Evolutionary conservation across 2,797 vertebrate genomes (phyloP), one percentile per base, ranked within the genome.

Genomic region (Microtus agrestis): DNA sequence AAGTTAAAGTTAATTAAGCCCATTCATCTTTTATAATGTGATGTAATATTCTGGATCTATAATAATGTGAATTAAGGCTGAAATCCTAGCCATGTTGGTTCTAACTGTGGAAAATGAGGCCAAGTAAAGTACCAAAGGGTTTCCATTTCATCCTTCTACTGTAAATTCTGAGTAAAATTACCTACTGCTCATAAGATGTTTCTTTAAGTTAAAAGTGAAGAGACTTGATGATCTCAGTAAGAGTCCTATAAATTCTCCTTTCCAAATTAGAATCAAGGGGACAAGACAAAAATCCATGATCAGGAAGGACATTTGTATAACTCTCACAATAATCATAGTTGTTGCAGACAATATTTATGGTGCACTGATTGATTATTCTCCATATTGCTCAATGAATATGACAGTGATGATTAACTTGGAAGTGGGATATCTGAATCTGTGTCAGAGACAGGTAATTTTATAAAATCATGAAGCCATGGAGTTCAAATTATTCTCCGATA

Each of bases 81-180:
- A 0, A 46, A 34, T 69, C 31, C 61, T 65, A 43, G 76, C 21
- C 1, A 43, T 63, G 11, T 67, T 37, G 0, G 19, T 73, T 71
- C 48, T 73, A 11, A 0, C 7, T 29, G 2, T 80, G 19, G 25
- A 37, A 76, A 71, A 6, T 63, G 23, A 51, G 4, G 1, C 13
- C 10, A 23, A 37, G 11, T 79, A 63, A 19, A 43, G 10, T n/a
- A 34, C 1, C 8, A 13, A 8, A 4, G 9, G 15, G 0, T 23
- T 85, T 79, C 12, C 19, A 9, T 73, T 85, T 87, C 34, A 15
- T 48, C 4, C 59, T 31, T 95, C 25, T 4, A 37, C 54, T 37
- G 1, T 40, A 65, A 91, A 78, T 7, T 76, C 21, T 34, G 61
- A 23, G 48, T 5, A 73, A 0, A 10, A 15, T 46, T 13, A 84